Percentiles rank a stretch among this genome's conserved stretches.
Evolutionary conservation across 1,140 invertebrate genomes (phyloP).

Genomic region (Bombus confusus): DNA sequence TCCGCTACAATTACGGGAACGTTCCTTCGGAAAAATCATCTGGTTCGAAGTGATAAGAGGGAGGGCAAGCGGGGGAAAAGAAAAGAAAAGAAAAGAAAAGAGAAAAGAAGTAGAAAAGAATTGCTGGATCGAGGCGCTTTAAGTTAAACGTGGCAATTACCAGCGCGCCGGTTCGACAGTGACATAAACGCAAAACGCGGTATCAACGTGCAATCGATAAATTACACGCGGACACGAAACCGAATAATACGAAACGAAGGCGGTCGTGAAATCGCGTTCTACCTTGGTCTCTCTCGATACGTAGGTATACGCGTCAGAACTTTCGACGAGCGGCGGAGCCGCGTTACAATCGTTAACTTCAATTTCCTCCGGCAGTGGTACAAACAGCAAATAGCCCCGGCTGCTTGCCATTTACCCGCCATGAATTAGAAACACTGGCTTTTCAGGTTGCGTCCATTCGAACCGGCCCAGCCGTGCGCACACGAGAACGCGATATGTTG

Average conservation of each 20-base stretch:
- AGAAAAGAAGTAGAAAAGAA: neutral
- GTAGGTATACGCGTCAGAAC: constrained; percentile 6
- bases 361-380: constrained; percentile 44
- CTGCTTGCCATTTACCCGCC: constrained; percentile 31
- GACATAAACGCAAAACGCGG: constrained; percentile 43
- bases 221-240: constrained; percentile 27
- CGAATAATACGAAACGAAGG: constrained; percentile 30
- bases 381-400: constrained; percentile 43
- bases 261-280: constrained; percentile 22
- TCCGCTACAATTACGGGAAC: constrained; percentile 31
- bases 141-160: constrained; percentile 46
- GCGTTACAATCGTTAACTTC: constrained; percentile 45
- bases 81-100: too few species aligned
- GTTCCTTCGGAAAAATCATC: constrained; percentile 27
- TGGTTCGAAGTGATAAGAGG: neutral
- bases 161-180: constrained; percentile 33
- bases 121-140: constrained; percentile 6
- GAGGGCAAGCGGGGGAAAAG: too few species aligned
- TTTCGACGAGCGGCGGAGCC: constrained; percentile 22
- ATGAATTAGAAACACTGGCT: constrained; percentile 43
- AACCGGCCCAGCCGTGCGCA: neutral
- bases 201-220: constrained; percentile 42
- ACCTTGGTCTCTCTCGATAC: neutral
- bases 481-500: neutral
- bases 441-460: constrained; percentile 26